A percentile compares a stretch with the other conserved stretches of the same genome.
These are phyloP conservation scores for Meloidogyne exigua DNA, from an alignment of 1,140 invertebrate genomes.

Conservation along the genomic window DNA sequence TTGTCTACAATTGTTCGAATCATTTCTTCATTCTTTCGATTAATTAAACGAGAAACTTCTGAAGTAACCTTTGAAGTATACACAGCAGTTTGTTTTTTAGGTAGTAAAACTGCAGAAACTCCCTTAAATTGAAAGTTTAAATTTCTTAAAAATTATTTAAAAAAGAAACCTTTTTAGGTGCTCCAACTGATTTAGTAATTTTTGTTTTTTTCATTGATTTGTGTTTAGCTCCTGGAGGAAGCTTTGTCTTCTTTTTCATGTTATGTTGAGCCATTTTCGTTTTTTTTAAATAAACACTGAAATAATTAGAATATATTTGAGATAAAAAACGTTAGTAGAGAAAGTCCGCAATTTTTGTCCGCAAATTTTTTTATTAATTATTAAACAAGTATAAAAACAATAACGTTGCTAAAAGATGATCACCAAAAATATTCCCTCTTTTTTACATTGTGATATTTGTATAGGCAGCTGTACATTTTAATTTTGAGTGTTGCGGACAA, in stretches of 20 bases:
- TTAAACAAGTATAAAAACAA: no score
- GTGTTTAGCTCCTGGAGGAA: constrained; percentile 47
- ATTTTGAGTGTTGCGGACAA: no score
- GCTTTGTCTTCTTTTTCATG: constrained; percentile 45
- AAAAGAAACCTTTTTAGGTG: constrained; percentile 32
- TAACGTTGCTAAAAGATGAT: no score
- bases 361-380: no score
- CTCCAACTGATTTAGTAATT: constrained; percentile 29
- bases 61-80: constrained; percentile 35
- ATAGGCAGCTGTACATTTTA: no score
- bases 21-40: constrained; percentile 53
- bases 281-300: background rate
- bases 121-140: constrained; percentile 9
- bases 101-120: background rate
- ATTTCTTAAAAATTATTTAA: background rate
- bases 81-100: constrained; percentile 27
- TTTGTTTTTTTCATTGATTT: constrained; percentile 36
- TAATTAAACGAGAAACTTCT: constrained; percentile 49
- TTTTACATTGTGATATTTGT: no score
- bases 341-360: no score
- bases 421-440: no score
- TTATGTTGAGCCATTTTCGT: constrained; percentile 47
- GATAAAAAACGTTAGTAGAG: background rate
- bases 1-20: constrained; percentile 40
- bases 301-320: background rate